phyloP scores from a whole-genome alignment of 2,113 vertebrate species.

The Equus quagga region DNA sequence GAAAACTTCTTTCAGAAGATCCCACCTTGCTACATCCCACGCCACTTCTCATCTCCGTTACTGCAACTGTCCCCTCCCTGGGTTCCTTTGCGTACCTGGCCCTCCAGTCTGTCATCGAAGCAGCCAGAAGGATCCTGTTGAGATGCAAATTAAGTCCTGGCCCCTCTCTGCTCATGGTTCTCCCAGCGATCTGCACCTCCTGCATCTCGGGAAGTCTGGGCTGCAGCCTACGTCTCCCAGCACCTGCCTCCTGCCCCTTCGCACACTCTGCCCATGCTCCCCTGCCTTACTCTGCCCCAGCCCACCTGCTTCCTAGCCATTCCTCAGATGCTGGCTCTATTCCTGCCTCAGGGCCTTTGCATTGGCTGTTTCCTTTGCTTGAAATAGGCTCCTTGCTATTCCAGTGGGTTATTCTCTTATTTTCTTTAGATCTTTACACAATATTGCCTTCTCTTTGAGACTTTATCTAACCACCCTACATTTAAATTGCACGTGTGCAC shows the following conservation, averaged over 20 bases:
- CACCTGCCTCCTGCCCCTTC: not conserved
- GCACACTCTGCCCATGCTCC: fast-evolving
- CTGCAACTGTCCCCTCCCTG: fast-evolving
- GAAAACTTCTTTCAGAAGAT: not conserved
- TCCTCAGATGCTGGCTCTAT: no score
- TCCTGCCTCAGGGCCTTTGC: not conserved
- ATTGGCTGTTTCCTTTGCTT: not conserved
- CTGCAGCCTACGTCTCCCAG: fast-evolving
- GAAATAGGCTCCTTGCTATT: not conserved
- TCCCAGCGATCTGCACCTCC: not conserved
- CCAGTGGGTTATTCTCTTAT: not conserved
- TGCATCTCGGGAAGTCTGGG: not conserved
- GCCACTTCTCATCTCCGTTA: not conserved
- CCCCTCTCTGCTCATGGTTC: not conserved
- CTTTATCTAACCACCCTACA: not conserved
- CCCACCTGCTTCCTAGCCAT: not conserved
- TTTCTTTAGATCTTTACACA: not conserved
- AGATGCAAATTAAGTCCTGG: not conserved
- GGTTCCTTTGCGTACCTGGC: not conserved
- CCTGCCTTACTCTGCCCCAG: not conserved
- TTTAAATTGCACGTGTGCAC: not conserved
- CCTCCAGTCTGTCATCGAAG: not conserved
- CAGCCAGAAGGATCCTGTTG: not conserved
- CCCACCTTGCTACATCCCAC: no score
- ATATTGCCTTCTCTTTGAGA: not conserved